Conservation (phyloP, 2,797 vertebrate species). For the Mallotus villosus region DNA sequence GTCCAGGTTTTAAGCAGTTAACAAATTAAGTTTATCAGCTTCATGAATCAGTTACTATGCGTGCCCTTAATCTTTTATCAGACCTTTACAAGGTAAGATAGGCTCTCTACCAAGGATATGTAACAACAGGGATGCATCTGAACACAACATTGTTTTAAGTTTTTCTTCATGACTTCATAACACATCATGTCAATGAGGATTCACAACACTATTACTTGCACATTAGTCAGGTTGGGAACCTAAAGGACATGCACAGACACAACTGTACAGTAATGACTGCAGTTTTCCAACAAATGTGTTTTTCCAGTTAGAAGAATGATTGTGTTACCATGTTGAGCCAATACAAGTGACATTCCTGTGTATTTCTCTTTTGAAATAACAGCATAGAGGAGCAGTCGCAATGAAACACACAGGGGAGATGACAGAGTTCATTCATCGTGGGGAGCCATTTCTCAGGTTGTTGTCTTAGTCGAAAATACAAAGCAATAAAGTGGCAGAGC, state of each 20-base stretch:
- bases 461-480: constrained; percentile 9
- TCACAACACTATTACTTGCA: too few relatives aligned
- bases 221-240: too few relatives aligned
- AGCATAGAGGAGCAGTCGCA: neutral
- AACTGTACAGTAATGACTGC: neutral
- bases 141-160: neutral
- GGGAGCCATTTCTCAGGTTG: neutral
- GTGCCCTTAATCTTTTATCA: constrained; percentile 11
- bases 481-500: constrained; percentile 19
- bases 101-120: constrained; percentile 11
- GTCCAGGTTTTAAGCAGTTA: constrained; percentile 7
- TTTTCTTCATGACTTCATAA: neutral
- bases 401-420: neutral
- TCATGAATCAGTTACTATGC: constrained; percentile 8
- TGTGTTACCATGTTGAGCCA: neutral
- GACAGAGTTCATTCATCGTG: neutral
- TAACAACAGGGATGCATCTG: constrained; percentile 23
- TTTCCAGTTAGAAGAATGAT: neutral
- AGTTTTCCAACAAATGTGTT: neutral
- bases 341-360: neutral
- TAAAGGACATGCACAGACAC: neutral
- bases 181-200: neutral
- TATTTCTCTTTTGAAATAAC: neutral
- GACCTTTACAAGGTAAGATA: constrained; percentile 13
- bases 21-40: constrained; percentile 18